Conservation (phyloP, 2,888 invertebrate species). For the Trachelus stipa region DNA sequence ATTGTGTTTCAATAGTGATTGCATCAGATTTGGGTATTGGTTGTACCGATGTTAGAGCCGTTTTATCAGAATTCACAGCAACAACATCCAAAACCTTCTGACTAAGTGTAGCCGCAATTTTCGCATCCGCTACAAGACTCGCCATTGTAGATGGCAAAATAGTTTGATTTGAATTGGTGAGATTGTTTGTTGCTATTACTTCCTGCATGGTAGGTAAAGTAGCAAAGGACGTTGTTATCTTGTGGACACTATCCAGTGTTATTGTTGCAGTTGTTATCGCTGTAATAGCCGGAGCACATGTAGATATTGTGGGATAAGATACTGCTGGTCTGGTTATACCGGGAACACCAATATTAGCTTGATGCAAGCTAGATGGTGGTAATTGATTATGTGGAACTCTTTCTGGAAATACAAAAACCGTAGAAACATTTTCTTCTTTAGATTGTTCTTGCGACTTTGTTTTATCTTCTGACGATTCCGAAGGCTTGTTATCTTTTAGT, state of each 20-base stretch:
- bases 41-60: background rate
- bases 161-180: constrained; percentile 40
- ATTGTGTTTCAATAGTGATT: background rate
- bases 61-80: constrained; percentile 24
- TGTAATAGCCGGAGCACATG: constrained; percentile 10
- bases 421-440: constrained; percentile 45
- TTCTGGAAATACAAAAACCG: constrained; percentile 43
- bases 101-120: constrained; percentile 54
- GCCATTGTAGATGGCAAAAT: constrained; percentile 44
- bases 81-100: constrained; percentile 37
- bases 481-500: constrained; percentile 7
- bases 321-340: constrained; percentile 42
- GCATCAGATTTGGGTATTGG: background rate
- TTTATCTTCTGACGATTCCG: constrained; percentile 5
- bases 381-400: constrained; percentile 45
- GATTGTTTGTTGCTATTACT: constrained; percentile 25
- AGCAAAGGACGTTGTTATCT: constrained; percentile 24
- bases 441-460: constrained; percentile 30
- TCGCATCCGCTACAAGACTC: constrained; percentile 55
- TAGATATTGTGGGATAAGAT: constrained; percentile 30
- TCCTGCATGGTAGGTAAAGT: constrained; percentile 31
- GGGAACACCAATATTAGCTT: constrained; percentile 54
- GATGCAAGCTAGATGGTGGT: constrained; percentile 57
- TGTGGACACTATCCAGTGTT: constrained; percentile 19
- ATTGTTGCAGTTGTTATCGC: background rate